A percentile compares a stretch with the other conserved stretches of the same genome.
Conservation (phyloP, 2,888 invertebrate genomes). For the Dasypolia templi region DNA sequence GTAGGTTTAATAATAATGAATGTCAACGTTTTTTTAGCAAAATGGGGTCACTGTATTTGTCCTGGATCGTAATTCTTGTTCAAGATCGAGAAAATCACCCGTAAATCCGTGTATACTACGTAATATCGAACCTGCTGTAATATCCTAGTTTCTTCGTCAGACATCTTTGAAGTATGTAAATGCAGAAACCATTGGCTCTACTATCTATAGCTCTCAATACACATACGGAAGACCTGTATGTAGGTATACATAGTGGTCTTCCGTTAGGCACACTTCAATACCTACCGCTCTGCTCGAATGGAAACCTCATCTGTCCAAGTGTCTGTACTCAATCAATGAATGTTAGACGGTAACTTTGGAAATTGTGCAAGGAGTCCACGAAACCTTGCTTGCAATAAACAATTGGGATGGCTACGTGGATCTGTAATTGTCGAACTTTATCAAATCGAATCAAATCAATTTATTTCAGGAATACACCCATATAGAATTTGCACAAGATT, state of each 20-base stretch:
- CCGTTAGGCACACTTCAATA: conserved; percentile 34
- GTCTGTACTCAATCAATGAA: conserved; percentile 40
- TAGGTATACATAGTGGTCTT: conserved; percentile 6
- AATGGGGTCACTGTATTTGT: not conserved
- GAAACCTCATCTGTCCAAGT: conserved; percentile 13
- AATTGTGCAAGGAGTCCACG: conserved; percentile 9
- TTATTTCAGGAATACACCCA: too few relatives aligned
- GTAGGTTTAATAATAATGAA: not conserved
- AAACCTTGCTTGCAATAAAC: conserved; percentile 12
- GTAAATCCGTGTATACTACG: not conserved
- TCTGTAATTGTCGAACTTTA: too few relatives aligned
- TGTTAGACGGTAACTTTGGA: conserved; percentile 6
- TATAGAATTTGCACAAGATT: too few relatives aligned
- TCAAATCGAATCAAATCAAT: too few relatives aligned
- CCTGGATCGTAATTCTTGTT: not conserved
- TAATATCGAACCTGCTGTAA: not conserved
- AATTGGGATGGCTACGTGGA: not conserved
- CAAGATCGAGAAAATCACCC: not conserved
- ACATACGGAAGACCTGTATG: too few relatives aligned
- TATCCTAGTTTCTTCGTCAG: not conserved
- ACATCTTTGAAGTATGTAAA: not conserved
- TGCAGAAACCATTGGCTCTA: not conserved
- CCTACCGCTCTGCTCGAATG: conserved; percentile 45
- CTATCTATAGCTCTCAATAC: conserved; percentile 3
- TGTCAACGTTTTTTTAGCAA: not conserved